Evolutionary conservation across 2,113 vertebrate species (phyloP), one percentile per base, ranked within the genome.

Genomic region (Carlito syrichta): DNA sequence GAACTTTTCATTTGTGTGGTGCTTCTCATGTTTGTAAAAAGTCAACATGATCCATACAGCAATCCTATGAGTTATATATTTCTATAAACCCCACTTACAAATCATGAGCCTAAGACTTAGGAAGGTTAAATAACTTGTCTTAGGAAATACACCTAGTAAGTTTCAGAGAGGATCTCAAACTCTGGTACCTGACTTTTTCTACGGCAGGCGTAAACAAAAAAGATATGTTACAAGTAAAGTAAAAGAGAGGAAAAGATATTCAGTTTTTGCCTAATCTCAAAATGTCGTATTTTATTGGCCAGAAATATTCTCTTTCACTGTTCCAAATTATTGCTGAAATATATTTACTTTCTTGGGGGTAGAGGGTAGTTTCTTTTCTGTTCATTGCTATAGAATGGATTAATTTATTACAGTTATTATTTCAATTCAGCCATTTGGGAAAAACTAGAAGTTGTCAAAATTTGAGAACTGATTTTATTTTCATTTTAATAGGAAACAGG

Each of bases 401-500:
- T 93, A 62, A 90, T 76, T 90, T 79, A 87, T 69, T 92, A 63
- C 25, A 81, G 50, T 71, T 56, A 23, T 89, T 83, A 50, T 54
- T 94, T 95, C 45, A 50, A 38, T 63, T 54, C 71, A 89, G 56
- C 25, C 77, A 63, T 76, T 89, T 68, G 78, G 86, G 52, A 88
- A 89, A 62, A 63, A 68, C 13, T 54, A 38, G 52, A 90, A 19
- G 14, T 82, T 71, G 43, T 56, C 83, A 19, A 54, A 25, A 1
- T 38, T 12, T 81, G 54, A 93, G 56, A 94, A 89, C 63, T 89
- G 86, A 91, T 81, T n/a, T n/a, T 81, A 76, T 87, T 68, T 50
- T 58, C 48, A 25, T 87, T 94, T 92, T 92, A 97, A 97, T 88
- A 35, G 84, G 84, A 96, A 96, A 91, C 86, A 96, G 86, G 38